Base-by-base conservation (phyloP, 2,113 vertebrate genomes). In the Oplegnathus fasciatus region DNA sequence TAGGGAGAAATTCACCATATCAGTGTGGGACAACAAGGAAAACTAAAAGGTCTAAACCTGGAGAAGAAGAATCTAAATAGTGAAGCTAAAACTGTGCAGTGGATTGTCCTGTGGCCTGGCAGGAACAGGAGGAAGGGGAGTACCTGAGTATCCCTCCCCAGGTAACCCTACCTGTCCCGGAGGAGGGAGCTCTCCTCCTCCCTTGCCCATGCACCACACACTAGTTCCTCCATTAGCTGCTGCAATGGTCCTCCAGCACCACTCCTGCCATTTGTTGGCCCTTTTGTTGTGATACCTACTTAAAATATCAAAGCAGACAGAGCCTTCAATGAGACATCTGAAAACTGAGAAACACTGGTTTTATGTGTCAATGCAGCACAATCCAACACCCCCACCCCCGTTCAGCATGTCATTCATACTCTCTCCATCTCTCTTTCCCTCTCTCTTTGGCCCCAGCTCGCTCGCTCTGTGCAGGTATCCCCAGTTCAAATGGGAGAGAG, bases 311-410 rank as follows among this genome's bases (percentile, higher is more conserved):
- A 98, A 98, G 97, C 96, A 40, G 78, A 54, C 73, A 94, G 95
- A 95, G 93, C 93, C 93, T 96, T 91, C 96, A 97, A 97, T 97
- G 95, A 97, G 95, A 95, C 92, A 96, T 96, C 92, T 97, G 97
- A 97, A 98, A 97, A 96, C 96, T 95, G 96, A 98, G 96, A 96
- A 97, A 96, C 91, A 92, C 93, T 91, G 96, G 96, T 96, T 96
- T 96, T 97, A 95, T 96, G 95, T 97, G 97, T 97, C 97, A 96
- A 94, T 91, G 91, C 84, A 92, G 91, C 91, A 80, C 86, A 88
- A 85, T 80, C 85, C 73, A 80, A 78, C 74, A 69, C 60, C 88
- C 90, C 94, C 94, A 82, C 95, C 90, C 89, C 88, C 28, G 7
- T 76, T 78, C 20, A 37, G 65, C 68, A 80, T 85, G 87, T 78